Evolutionary conservation across 1,140 invertebrate genomes (phyloP), one percentile per base, ranked within the genome.

Genomic region (Solen grandis): DNA sequence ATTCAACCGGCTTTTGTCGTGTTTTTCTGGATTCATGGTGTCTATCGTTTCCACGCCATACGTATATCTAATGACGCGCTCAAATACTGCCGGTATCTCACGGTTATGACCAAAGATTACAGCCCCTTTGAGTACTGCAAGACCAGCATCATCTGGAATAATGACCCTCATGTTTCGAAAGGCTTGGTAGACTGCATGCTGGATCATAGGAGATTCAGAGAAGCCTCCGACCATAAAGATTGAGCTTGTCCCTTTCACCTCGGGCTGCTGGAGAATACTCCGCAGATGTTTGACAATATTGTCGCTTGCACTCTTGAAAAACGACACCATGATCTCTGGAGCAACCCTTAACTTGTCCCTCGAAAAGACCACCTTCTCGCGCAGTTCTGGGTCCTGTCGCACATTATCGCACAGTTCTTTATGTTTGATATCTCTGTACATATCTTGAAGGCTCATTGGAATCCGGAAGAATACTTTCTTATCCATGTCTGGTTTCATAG

Each of bases 11-110:
- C 59, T 54, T 36, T 72, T 55, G 10, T 50, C 52, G 8, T 94
- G 93, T 85, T 93, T 92, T 8, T 89, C 68, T 52, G 60, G 33
- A 57, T 59, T 62, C 27, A 69, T 82, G n/a, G 22, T n/a, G 0
- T 41, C 10, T 19, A 62, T 46, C 4, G 65, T 31, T 46, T 66
- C 73, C 0, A 83, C 59, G 5, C 84, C 84, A 62, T 85, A 85
- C 25, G 81, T 83, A 62, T 72, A 85, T 38, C 77, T 83, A 13
- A 70, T 74, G 14, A 85, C 36, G n/a, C n/a, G n/a, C n/a, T n/a
- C n/a, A n/a, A n/a, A n/a, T n/a, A n/a, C n/a, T n/a, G n/a, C n/a
- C n/a, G n/a, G n/a, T n/a, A n/a, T n/a, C n/a, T 22, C 84, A 50
- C 1, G 52, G 72, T 57, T 19, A 85, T 55, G 1, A 54, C 78